Evolutionary conservation across 2,888 invertebrate species (phyloP), one percentile per base, ranked within the genome.

Genomic region (Caenorhabditis imperialis): DNA sequence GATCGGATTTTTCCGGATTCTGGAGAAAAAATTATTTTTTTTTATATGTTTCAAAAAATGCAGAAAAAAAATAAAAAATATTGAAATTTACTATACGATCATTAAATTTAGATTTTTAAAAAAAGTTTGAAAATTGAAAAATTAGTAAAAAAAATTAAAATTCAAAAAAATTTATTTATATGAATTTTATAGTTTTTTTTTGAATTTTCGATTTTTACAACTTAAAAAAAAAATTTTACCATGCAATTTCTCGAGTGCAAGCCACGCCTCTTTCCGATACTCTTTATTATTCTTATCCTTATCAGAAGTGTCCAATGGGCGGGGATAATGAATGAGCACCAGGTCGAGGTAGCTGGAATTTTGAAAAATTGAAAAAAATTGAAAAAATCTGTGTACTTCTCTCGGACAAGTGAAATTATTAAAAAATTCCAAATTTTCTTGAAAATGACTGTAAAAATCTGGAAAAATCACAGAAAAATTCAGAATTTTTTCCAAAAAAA

Each of bases 251-350:
- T 92, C 91, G 81, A 94, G 88, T 14, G 91, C 91, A 51, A 89
- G 86, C 94, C 94, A 94, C 44, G 93, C 92, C 54, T 89, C 88
- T 35, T 90, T 89, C 16, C 94, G 90, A 84, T 93, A 92, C 22
- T 89, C 89, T 1, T 89, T 81, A 83, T 92, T 92, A 14, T 89
- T 89, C 10, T 90, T 89, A 92, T 84, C 81, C 0, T 70, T 48
- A 44, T 81, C 77, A 6, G 90, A 88, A 37, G 91, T 79, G 45
- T 91, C 91, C 18, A 91, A 89, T 18, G 91, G 90, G 8, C 93
- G 93, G 44, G 94, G 94, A 92, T 93, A 94, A 87, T 94, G 94
- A 70, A 94, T 92, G 53, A 94, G 90, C 12, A 83, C 81, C 45
- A 84, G 60, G 55, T 84, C 84, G 8, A 84, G 20, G 48, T 84